Evolutionary conservation across 92 coral and sea anemone species (phyloP).

Genomic region (Epizoanthus illoricatus): DNA sequence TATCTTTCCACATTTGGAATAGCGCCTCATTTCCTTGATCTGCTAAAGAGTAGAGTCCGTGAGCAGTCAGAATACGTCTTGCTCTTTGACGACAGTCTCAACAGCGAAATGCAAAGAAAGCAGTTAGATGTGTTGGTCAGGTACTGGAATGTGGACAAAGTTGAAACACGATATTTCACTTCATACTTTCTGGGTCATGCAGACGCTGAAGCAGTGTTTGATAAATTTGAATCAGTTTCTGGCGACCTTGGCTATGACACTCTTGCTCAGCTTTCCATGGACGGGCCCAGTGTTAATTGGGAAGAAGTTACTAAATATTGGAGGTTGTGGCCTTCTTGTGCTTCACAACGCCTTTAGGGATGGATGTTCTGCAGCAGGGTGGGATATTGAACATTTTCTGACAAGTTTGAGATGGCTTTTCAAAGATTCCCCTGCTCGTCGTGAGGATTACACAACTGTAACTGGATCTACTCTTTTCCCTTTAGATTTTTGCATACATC

Average conservation of each 20-base stretch:
- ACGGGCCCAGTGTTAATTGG: conserved; percentile 44
- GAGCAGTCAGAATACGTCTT: conserved; percentile 34
- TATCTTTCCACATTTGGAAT: neutral
- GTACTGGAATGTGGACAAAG: conserved; percentile 39
- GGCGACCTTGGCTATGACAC: conserved; percentile 18
- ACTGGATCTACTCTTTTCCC: conserved; percentile 43
- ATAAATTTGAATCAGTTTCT: conserved; percentile 21
- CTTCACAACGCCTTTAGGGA: conserved; percentile 50
- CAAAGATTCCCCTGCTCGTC: conserved; percentile 47
- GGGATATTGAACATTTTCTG: conserved; percentile 43
- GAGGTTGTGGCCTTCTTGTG: conserved; percentile 41
- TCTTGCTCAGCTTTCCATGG: conserved; percentile 36
- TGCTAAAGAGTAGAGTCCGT: conserved; percentile 22
- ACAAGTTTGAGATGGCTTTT: conserved; percentile 42
- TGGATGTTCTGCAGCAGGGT: conserved; percentile 46
- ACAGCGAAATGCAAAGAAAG: conserved; percentile 38
- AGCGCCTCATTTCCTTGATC: conserved; percentile 22
- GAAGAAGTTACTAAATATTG: conserved; percentile 42
- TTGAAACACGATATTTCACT: conserved; percentile 35
- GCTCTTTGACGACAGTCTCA: conserved; percentile 26
- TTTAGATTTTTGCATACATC: conserved; percentile 48
- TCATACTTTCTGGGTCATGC: conserved; percentile 48
- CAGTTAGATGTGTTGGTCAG: conserved; percentile 36
- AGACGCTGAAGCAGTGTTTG: conserved; percentile 40
- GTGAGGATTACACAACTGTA: conserved; percentile 38